These are phyloP conservation scores for Aurelia aurita complex sp. Pacific DNA, from an alignment of 30 jellyfish, hydroid and myxozoan genomes.

Conservation along the genomic window DNA sequence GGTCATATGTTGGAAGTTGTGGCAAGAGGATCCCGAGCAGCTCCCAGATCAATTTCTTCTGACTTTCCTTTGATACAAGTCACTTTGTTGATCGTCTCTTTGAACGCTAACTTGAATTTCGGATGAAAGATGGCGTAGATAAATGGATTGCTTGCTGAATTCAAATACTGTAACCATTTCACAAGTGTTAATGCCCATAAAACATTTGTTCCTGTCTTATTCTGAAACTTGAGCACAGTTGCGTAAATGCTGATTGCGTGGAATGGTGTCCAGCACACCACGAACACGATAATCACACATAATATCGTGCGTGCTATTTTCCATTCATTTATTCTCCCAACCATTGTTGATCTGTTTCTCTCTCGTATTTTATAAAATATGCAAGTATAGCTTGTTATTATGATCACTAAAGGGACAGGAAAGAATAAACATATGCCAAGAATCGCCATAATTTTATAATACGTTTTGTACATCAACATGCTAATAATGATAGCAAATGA, in stretches of 20 bases:
- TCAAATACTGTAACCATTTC: background rate
- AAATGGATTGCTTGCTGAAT: conserved; percentile 7
- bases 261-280: background rate
- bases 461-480: background rate
- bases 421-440: background rate
- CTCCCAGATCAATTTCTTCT: too few relatives aligned
- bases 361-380: background rate
- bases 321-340: background rate
- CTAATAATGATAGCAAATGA: background rate
- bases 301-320: background rate
- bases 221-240: background rate
- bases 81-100: background rate
- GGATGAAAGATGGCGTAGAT: background rate
- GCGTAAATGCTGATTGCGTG: background rate
- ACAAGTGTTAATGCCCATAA: background rate
- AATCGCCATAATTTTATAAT: background rate
- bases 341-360: background rate
- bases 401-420: background rate
- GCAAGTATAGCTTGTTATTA: background rate
- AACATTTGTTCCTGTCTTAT: background rate
- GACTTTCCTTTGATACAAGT: too few relatives aligned
- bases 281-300: background rate
- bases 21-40: too few relatives aligned
- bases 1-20: too few relatives aligned
- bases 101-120: background rate